Evolutionary conservation across 2,113 vertebrate genomes (phyloP).

Genomic region (Amblyopsis rosae): DNA sequence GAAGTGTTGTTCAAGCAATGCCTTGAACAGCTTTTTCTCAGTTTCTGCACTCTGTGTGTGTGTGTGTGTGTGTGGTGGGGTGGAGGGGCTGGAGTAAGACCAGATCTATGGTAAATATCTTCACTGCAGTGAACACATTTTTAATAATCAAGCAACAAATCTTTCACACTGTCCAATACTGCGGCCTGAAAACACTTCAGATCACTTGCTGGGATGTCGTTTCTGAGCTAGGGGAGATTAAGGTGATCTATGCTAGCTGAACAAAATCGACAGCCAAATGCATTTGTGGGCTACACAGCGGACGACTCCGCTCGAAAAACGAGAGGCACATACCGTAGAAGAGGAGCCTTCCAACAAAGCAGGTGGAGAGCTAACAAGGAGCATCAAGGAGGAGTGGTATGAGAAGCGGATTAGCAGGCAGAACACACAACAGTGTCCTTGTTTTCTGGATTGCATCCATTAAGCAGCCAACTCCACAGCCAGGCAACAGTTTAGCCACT

Average conservation of each 20-base stretch:
- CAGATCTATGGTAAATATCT: background rate
- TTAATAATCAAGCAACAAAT: background rate
- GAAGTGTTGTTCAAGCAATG: too few relatives aligned
- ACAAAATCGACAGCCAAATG: background rate
- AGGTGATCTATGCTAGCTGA: background rate
- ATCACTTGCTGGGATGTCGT: background rate
- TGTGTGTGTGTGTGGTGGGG: too few relatives aligned
- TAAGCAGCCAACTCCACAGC: conserved; percentile 27
- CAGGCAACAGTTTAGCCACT: conserved; percentile 31
- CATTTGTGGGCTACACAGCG: background rate
- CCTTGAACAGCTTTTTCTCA: too few relatives aligned
- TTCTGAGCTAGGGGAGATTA: background rate
- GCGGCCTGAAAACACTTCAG: background rate
- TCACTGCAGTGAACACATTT: background rate
- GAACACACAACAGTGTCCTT: conserved; percentile 14
- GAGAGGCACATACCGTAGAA: background rate
- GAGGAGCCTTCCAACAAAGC: too few relatives aligned
- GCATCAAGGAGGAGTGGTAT: background rate
- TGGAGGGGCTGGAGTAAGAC: too few relatives aligned
- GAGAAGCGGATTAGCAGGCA: conserved; percentile 31
- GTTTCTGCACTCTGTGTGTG: too few relatives aligned
- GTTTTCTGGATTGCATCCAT: conserved; percentile 43
- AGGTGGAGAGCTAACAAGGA: conserved; percentile 8
- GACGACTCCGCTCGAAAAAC: background rate
- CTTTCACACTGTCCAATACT: background rate